These are phyloP conservation scores for Gymnosoma rotundatum DNA, from an alignment of 2,888 invertebrate genomes.

Conservation along the genomic window DNA sequence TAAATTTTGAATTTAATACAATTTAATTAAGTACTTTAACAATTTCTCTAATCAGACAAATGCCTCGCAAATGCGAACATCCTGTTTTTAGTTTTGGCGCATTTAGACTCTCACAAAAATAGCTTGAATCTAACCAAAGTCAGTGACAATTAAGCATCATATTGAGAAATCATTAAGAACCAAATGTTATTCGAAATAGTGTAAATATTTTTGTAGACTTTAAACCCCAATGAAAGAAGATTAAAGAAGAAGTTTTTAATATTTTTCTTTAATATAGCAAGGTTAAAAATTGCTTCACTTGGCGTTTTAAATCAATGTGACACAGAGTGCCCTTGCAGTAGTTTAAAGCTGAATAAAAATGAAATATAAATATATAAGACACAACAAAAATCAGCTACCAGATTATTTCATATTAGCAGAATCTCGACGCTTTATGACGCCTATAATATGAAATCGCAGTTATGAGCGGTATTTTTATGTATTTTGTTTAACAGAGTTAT, in stretches of 20 bases:
- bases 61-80: constrained; percentile 82
- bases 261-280: constrained; percentile 65
- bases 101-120: constrained; percentile 77
- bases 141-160: constrained; percentile 79
- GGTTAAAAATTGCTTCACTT: constrained; percentile 71
- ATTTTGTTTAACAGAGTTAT: too few relatives aligned
- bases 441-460: too few relatives aligned
- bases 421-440: too few relatives aligned
- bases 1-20: not conserved
- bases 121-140: constrained; percentile 77
- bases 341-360: not conserved
- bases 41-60: constrained; percentile 78
- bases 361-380: too few relatives aligned
- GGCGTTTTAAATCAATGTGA: constrained; percentile 71
- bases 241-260: constrained; percentile 32
- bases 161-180: constrained; percentile 42
- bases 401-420: too few relatives aligned
- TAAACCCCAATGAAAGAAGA: constrained; percentile 48
- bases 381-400: too few relatives aligned
- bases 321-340: constrained; percentile 73
- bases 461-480: too few relatives aligned
- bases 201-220: constrained; percentile 47
- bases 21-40: not conserved
- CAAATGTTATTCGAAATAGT: not conserved
- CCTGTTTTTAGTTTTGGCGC: constrained; percentile 71